A percentile compares a stretch with the other conserved stretches of the same genome.
Conservation (phyloP, 1,140 invertebrate species). For the Euwallacea similis region DNA sequence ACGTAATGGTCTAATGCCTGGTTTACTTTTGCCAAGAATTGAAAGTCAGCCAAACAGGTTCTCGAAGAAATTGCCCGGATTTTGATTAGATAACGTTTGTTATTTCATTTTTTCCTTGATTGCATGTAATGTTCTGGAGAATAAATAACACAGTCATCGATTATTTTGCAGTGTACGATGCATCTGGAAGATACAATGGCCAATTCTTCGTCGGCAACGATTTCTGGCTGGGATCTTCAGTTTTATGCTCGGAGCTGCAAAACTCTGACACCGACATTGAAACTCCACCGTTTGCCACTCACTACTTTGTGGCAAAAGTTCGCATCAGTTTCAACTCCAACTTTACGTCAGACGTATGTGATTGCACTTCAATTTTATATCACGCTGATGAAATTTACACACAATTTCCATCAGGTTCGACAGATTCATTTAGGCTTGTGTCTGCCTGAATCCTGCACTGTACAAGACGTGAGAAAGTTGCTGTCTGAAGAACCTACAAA, state of each 20-base stretch:
- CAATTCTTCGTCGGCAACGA: constrained; percentile 81
- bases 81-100: neutral
- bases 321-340: constrained; percentile 63
- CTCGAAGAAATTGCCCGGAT: constrained; percentile 4
- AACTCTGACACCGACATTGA: constrained; percentile 55
- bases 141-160: neutral
- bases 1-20: constrained; percentile 7
- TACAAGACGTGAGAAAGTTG: constrained; percentile 62
- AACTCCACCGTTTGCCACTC: constrained; percentile 62
- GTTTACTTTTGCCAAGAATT: constrained; percentile 13
- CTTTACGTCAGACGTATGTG: constrained; percentile 55
- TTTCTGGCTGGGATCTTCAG: constrained; percentile 77
- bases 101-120: neutral
- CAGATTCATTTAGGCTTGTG: constrained; percentile 72
- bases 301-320: constrained; percentile 68
- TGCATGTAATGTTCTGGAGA: neutral
- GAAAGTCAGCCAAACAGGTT: constrained; percentile 22
- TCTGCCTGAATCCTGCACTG: constrained; percentile 68
- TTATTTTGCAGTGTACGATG: constrained; percentile 64
- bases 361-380: neutral
- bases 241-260: constrained; percentile 64
- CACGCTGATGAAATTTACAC: no score
- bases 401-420: constrained; percentile 58
- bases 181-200: constrained; percentile 78
- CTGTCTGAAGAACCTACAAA: constrained; percentile 56